Conservation (phyloP, 2,113 vertebrate species). For the Ranitomeya variabilis region DNA sequence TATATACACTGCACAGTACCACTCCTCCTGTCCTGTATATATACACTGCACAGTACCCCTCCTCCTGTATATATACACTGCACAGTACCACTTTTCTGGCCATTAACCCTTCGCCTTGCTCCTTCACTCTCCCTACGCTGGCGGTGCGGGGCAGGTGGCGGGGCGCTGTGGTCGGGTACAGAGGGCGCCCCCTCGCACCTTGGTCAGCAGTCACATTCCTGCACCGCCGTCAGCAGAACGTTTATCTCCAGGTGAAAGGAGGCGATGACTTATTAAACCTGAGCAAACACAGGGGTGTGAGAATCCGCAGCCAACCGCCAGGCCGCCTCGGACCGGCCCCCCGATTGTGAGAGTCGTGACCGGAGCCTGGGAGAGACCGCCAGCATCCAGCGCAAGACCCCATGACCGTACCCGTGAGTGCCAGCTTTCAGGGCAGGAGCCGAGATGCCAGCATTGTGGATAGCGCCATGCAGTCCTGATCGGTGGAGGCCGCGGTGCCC, state of each 20-base stretch:
- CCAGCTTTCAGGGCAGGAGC: too few species aligned
- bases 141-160: background rate
- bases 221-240: background rate
- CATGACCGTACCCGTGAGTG: too few species aligned
- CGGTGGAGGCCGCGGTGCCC: too few species aligned
- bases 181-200: background rate
- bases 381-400: too few species aligned
- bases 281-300: conserved; percentile 37
- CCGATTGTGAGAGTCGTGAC: too few species aligned
- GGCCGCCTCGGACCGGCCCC: too few species aligned
- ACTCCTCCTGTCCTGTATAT: background rate
- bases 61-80: background rate
- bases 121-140: background rate
- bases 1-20: background rate
- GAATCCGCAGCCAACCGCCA: background rate
- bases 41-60: conserved; percentile 2
- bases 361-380: too few species aligned
- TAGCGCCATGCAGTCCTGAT: too few species aligned
- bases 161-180: background rate
- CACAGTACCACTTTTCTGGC: background rate
- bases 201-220: background rate
- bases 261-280: conserved; percentile 26
- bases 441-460: too few species aligned
- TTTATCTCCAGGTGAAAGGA: conserved; percentile 22
- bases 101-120: too few species aligned